Conservation (phyloP, 2,888 invertebrate genomes). For the Lepidochrysops patricia region DNA sequence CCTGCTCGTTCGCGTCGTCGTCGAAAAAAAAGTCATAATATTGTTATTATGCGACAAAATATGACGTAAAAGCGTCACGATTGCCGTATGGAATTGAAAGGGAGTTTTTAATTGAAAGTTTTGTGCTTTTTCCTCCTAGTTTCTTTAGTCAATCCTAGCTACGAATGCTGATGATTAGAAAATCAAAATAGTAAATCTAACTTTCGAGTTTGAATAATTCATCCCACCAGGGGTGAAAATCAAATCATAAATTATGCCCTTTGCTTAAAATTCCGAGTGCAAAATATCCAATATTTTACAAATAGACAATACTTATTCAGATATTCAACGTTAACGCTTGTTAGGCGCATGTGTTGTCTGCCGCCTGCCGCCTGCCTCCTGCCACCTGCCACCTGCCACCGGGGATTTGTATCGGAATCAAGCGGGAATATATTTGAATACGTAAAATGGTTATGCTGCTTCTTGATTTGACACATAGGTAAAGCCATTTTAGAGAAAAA, state of each 20-base stretch:
- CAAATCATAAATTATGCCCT: neutral
- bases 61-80: too few relatives aligned
- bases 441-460: neutral
- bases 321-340: constrained; percentile 14
- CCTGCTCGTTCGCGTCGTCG: too few relatives aligned
- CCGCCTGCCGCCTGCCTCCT: constrained; percentile 3
- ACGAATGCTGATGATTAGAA: neutral
- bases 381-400: constrained; percentile 5
- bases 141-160: too few relatives aligned
- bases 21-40: too few relatives aligned
- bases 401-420: constrained; percentile 14
- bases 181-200: neutral
- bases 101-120: too few relatives aligned
- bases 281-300: constrained; percentile 11
- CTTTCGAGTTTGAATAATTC: neutral
- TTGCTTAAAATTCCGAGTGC: neutral
- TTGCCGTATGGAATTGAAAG: too few relatives aligned
- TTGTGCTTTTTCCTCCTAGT: too few relatives aligned
- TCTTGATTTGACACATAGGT: neutral
- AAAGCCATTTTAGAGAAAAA: neutral
- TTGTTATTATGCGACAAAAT: too few relatives aligned
- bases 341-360: constrained; percentile 12
- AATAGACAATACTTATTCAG: constrained; percentile 13
- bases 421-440: constrained; percentile 13
- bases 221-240: neutral